Evolutionary conservation across 2,888 invertebrate genomes (phyloP).

Genomic region (Lepidochrysops patricia): DNA sequence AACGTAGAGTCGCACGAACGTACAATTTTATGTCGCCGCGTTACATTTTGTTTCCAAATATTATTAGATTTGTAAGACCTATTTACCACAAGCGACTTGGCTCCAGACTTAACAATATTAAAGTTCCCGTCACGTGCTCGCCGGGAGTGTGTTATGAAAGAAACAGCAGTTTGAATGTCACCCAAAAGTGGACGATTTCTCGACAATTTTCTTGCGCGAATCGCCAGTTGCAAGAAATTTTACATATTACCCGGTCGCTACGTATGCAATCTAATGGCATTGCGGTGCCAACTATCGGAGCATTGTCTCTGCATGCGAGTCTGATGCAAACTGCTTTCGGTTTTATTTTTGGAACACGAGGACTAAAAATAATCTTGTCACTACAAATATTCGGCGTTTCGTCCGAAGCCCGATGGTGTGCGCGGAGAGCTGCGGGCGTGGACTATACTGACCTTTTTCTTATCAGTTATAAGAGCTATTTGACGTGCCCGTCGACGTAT

Average conservation of each 20-base stretch:
- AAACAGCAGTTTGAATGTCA: neutral
- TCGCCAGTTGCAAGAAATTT: neutral
- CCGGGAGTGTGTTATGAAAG: neutral
- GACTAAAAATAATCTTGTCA: constrained; percentile 62
- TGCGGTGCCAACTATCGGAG: constrained; percentile 17
- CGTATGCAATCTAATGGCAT: neutral
- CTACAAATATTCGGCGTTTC: constrained; percentile 40
- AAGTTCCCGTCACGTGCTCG: constrained; percentile 6
- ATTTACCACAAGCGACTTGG: constrained; percentile 10
- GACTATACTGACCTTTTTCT: constrained; percentile 62
- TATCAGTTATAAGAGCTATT: constrained; percentile 60
- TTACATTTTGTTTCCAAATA: constrained; percentile 8
- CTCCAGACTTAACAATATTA: constrained; percentile 6
- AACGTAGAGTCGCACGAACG: neutral
- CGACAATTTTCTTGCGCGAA: neutral
- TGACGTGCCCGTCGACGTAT: constrained; percentile 31
- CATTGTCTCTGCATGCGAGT: constrained; percentile 38
- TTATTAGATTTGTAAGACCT: constrained; percentile 8
- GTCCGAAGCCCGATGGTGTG: constrained; percentile 28
- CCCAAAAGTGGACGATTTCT: neutral
- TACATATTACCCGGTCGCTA: neutral
- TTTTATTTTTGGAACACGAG: constrained; percentile 51
- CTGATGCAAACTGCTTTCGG: constrained; percentile 47
- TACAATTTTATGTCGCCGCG: neutral
- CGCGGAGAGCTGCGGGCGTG: constrained; percentile 32